Conservation (phyloP, 2,797 vertebrate genomes). For the Hydrolagus colliei region DNA sequence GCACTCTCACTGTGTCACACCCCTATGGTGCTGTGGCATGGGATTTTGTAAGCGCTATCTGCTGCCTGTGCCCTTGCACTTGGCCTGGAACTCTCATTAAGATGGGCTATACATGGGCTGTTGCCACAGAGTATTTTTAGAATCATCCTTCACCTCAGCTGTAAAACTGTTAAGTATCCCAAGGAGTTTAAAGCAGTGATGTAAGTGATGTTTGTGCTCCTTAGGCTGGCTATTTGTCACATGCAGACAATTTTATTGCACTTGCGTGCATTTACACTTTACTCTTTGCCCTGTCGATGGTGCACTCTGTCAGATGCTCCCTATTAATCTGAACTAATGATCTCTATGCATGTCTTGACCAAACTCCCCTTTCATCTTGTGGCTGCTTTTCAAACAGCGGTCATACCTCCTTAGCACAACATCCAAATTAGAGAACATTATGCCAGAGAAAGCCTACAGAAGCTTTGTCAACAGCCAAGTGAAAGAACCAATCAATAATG, state of each 20-base stretch:
- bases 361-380: neutral
- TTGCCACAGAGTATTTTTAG: constrained; percentile 18
- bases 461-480: neutral
- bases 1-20: neutral
- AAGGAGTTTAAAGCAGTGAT: constrained; percentile 20
- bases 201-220: constrained; percentile 19
- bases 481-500: constrained; percentile 5
- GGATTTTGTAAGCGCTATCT: constrained; percentile 6
- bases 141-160: constrained; percentile 21
- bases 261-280: constrained; percentile 9
- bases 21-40: neutral
- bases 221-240: constrained; percentile 21
- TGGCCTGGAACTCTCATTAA: constrained; percentile 11
- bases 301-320: neutral
- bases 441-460: neutral
- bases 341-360: neutral
- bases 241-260: constrained; percentile 16
- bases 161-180: constrained; percentile 27
- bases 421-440: constrained; percentile 7
- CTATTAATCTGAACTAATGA: neutral
- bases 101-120: constrained; percentile 13
- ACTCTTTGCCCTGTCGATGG: neutral
- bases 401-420: constrained; percentile 1
- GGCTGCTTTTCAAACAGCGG: neutral
- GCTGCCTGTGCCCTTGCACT: neutral